These are phyloP conservation scores for Reinhardtius hippoglossoides DNA, from an alignment of 2,113 vertebrate species.

Conservation along the genomic window DNA sequence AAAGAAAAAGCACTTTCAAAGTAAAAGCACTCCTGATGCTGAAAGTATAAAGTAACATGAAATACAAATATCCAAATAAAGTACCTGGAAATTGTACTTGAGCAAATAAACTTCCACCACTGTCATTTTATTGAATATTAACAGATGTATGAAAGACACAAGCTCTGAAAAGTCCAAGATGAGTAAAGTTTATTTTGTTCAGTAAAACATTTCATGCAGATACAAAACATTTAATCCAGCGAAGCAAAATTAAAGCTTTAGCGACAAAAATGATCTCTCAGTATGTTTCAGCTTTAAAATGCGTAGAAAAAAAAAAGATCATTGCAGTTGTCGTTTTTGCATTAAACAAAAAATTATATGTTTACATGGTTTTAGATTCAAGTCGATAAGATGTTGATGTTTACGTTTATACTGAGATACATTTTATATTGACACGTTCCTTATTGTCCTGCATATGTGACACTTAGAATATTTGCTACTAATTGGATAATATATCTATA, in stretches of 20 bases:
- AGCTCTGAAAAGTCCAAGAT: no score
- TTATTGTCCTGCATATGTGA: constrained; percentile 7
- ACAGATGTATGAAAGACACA: no score
- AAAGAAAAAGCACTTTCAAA: no score
- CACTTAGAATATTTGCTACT: constrained; percentile 10
- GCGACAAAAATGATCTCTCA: neutral
- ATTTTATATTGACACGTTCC: neutral
- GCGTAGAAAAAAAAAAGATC: neutral
- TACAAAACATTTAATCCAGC: constrained; percentile 33
- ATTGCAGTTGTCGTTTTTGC: neutral
- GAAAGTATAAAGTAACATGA: neutral
- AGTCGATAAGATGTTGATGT: neutral
- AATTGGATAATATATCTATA: constrained; percentile 2
- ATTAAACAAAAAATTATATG: neutral
- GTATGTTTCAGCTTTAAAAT: neutral
- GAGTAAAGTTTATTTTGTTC: neutral
- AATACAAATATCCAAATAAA: neutral
- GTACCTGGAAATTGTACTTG: no score
- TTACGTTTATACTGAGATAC: constrained; percentile 8
- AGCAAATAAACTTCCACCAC: no score
- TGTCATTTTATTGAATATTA: no score
- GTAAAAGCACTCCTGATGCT: no score
- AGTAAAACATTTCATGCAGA: constrained; percentile 53
- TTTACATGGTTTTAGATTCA: constrained; percentile 5
- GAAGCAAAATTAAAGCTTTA: neutral